Conservation (phyloP, 1,140 invertebrate species). For the Sycobia sp. region DNA sequence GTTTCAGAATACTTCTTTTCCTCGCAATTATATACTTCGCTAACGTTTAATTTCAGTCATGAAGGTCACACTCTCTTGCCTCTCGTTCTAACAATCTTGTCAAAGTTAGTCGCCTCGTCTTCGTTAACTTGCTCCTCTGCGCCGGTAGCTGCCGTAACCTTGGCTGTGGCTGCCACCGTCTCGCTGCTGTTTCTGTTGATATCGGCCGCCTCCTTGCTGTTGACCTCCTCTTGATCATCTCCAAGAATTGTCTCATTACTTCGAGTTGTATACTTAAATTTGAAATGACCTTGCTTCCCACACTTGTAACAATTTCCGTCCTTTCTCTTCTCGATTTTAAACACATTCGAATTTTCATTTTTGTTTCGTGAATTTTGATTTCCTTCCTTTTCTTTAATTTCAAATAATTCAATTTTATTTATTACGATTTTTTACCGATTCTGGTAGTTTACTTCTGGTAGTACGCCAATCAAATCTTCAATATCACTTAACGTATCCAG, state of each 20-base stretch:
- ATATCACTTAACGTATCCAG: constrained; percentile 9
- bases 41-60: not conserved
- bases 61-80: not conserved
- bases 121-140: no score
- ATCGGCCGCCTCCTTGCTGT: not conserved
- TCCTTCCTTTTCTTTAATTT: not conserved
- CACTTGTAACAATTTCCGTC: constrained; percentile 4
- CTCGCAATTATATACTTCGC: not conserved
- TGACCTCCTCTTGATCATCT: not conserved
- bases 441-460: not conserved
- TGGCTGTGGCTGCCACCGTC: not conserved
- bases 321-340: not conserved
- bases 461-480: constrained; percentile 8
- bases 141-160: no score
- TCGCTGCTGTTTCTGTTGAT: not conserved
- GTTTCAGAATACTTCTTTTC: constrained; percentile 12
- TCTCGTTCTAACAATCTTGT: no score
- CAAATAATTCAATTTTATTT: constrained; percentile 6
- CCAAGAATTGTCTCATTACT: not conserved
- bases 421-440: constrained; percentile 1
- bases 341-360: no score
- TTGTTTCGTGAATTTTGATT: not conserved
- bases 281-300: not conserved
- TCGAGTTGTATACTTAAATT: not conserved
- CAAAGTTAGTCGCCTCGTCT: not conserved